Evolutionary conservation across 2,888 invertebrate genomes (phyloP), one percentile per base, ranked within the genome.

Genomic region (Petrolisthes cinctipes): DNA sequence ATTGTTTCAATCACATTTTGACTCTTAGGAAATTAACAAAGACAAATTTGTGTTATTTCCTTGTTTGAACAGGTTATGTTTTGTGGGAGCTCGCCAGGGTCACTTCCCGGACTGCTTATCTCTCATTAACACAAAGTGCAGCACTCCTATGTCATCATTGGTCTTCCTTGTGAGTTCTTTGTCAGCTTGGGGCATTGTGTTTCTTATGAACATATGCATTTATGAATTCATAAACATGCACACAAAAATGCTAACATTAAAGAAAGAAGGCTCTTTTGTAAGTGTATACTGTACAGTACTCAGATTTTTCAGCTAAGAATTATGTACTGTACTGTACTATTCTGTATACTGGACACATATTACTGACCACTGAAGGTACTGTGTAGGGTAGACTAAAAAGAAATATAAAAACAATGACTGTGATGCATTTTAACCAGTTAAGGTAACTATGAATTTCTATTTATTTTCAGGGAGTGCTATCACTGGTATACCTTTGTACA

Each of bases 71-170:
- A 93, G 97, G 91, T 96, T 97, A 95, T 96, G 97, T 92, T 97
- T 97, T 93, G 97, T 97, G 11, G 97, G 97, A n/a, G 97, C 97
- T 0, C 94, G 97, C 89, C 96, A 97, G 92, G 97, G 97, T 0
- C 97, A 97, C 92, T 97, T 97, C 94, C 97, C 97, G 0, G 94
- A 95, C 4, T 93, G 96, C 92, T 93, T 97, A 57, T 96, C 96
- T 0, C 95, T 97, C 91, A 96, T 97, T 91, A 96, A 96, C 92
- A 93, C 96, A 9, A 94, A 95, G 83, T 95, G 95, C 92, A 95
- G 95, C 92, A 96, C 97, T 1, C 97, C 97, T 0, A 94, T 96
- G 91, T 96, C 97, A 0, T 96, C 97, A 0, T 94, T 97, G 68
- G 94, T 96, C 4, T 97, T 97, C 93, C 93, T 97, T 94, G 97